A percentile compares a stretch with the other conserved stretches of the same genome.
Conservation (phyloP, 2,797 vertebrate species). For the Anisognathus igniventris region DNA sequence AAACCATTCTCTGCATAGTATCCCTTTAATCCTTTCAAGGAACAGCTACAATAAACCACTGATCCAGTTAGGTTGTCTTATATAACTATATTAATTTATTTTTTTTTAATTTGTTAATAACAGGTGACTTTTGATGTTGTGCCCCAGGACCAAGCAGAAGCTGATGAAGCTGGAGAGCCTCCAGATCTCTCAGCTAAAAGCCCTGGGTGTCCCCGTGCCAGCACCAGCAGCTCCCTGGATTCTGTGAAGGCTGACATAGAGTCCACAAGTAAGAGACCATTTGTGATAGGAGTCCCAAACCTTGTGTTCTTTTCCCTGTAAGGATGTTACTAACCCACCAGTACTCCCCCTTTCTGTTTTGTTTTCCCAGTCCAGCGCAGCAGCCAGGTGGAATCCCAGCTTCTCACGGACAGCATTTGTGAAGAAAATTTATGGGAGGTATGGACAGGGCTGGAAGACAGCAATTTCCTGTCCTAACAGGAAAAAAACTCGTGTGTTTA, state of each 20-base stretch:
- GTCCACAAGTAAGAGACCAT: conserved; percentile 76
- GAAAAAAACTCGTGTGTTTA: background rate
- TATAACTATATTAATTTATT: background rate
- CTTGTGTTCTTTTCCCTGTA: background rate
- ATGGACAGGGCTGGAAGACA: conserved; percentile 11
- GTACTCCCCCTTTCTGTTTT: background rate
- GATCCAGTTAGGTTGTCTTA: background rate
- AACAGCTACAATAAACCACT: background rate
- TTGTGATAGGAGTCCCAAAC: background rate
- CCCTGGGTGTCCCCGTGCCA: conserved; percentile 71
- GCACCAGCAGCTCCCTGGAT: conserved; percentile 78
- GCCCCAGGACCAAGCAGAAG: conserved; percentile 20
- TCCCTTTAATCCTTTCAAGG: background rate
- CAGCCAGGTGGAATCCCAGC: conserved; percentile 83
- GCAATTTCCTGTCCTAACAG: background rate
- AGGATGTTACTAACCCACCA: background rate
- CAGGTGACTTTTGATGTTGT: background rate
- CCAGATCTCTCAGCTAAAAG: conserved; percentile 55
- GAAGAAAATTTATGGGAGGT: conserved; percentile 82
- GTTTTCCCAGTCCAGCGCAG: conserved; percentile 77
- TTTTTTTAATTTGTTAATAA: background rate
- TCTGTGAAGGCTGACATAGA: conserved; percentile 79
- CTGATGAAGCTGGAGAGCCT: conserved; percentile 41
- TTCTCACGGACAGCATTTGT: conserved; percentile 77
- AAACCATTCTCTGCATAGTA: background rate